Evolutionary conservation across 2,888 invertebrate species (phyloP).

Genomic region (Argyresthia albistria): DNA sequence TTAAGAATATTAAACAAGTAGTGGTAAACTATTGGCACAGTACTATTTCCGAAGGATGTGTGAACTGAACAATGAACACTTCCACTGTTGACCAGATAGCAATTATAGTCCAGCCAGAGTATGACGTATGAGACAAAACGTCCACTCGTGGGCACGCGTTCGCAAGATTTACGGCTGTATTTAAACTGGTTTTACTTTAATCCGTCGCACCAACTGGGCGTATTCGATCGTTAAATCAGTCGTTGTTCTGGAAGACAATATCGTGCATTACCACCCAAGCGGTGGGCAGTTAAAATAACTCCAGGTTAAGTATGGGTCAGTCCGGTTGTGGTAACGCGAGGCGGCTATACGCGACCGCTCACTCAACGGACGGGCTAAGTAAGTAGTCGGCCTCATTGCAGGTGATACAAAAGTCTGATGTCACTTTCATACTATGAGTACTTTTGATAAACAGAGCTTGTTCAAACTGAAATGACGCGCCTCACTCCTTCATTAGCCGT

Average conservation of each 20-base stretch:
- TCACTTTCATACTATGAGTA: too few relatives aligned
- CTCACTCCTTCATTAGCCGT: too few relatives aligned
- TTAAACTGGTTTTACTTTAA: slow-evolving; percentile 67
- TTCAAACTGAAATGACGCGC: too few relatives aligned
- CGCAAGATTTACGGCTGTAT: slow-evolving; percentile 63
- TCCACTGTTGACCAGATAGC: too few relatives aligned
- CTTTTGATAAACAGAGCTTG: too few relatives aligned
- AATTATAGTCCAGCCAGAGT: background rate
- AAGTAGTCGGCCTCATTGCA: too few relatives aligned
- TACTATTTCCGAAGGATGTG: too few relatives aligned
- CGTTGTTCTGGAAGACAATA: slow-evolving; percentile 59
- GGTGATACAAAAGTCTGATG: too few relatives aligned
- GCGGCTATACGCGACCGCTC: slow-evolving; percentile 17
- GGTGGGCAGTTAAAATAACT: slow-evolving; percentile 48
- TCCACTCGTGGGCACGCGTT: slow-evolving; percentile 55
- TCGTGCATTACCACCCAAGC: slow-evolving; percentile 58
- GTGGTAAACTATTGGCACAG: too few relatives aligned
- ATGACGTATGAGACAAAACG: slow-evolving; percentile 33
- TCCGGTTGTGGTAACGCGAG: slow-evolving; percentile 20
- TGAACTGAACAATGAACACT: too few relatives aligned
- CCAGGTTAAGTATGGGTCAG: slow-evolving; percentile 50
- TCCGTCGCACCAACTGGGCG: slow-evolving; percentile 41
- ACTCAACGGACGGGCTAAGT: slow-evolving; percentile 1
- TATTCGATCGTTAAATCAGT: slow-evolving; percentile 65
- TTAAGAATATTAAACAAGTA: too few relatives aligned